A percentile compares a stretch with the other conserved stretches of the same genome.
These are phyloP conservation scores for Muntiacus muntjak DNA, from an alignment of 2,113 vertebrate genomes.

Conservation along the genomic window DNA sequence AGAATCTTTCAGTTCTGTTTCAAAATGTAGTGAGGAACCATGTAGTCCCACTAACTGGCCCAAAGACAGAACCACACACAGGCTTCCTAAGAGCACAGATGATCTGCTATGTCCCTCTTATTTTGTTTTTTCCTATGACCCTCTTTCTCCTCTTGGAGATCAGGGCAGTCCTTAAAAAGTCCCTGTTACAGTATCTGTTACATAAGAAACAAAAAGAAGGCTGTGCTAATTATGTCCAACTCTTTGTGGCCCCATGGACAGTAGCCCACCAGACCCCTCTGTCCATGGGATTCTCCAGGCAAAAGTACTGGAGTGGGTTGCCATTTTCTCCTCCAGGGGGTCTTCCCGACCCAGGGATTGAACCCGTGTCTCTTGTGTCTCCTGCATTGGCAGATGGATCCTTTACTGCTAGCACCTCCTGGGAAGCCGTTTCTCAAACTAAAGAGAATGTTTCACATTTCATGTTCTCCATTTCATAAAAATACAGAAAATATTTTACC, in stretches of 20 bases:
- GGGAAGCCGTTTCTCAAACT: not conserved
- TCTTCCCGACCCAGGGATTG: not conserved
- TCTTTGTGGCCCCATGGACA: not conserved
- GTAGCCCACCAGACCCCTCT: not conserved
- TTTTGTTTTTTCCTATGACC: not conserved
- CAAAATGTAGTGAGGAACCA: not conserved
- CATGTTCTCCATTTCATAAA: not conserved
- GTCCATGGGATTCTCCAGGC: not conserved
- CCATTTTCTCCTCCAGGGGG: not conserved
- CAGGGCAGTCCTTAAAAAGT: not conserved
- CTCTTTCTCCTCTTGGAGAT: not conserved
- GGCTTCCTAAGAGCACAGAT: not conserved
- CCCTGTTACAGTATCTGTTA: rapidly evolving
- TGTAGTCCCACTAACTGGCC: not conserved
- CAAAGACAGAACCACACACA: not conserved
- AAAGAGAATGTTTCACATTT: not conserved
- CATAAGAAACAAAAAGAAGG: not conserved
- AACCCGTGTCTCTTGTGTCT: not conserved
- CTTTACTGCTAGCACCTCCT: not conserved
- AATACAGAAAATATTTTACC: not conserved
- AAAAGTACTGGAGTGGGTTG: not conserved
- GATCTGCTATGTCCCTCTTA: not conserved
- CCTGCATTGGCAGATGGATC: not conserved
- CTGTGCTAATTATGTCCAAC: not conserved
- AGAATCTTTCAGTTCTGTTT: not conserved